Percentiles rank a stretch among this genome's conserved stretches.
These are phyloP conservation scores for Thunnus maccoyii DNA, from an alignment of 2,113 vertebrate genomes.

Conservation along the genomic window DNA sequence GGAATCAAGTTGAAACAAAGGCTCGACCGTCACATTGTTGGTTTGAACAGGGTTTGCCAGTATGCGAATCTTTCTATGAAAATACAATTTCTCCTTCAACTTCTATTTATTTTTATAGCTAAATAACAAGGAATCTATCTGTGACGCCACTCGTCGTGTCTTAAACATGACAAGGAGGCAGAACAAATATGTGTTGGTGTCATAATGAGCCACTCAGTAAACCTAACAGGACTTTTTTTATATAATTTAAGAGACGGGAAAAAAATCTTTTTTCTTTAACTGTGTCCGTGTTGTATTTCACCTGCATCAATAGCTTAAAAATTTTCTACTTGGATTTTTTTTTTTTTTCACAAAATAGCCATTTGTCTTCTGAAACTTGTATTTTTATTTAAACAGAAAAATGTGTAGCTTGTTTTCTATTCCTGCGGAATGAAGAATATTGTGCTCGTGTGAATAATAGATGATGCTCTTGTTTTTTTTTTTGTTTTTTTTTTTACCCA, in stretches of 20 bases:
- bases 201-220: constrained; percentile 9
- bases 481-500: constrained; percentile 34
- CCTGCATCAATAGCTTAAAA: not conserved
- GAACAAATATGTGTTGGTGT: constrained; percentile 11
- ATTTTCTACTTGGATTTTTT: not conserved
- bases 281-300: not conserved
- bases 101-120: constrained; percentile 75
- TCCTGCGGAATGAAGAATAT: constrained; percentile 42
- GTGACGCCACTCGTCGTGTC: constrained; percentile 9
- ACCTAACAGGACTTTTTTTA: not conserved
- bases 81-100: constrained; percentile 33
- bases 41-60: constrained; percentile 17
- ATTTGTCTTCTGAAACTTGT: constrained; percentile 7
- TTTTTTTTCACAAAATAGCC: not conserved
- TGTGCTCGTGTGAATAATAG: constrained; percentile 39
- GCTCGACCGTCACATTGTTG: constrained; percentile 21
- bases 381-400: constrained; percentile 53
- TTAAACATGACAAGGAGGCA: not conserved
- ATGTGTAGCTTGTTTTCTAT: constrained; percentile 21
- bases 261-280: not conserved
- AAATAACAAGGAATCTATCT: constrained; percentile 20
- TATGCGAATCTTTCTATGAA: constrained; percentile 33
- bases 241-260: constrained; percentile 12
- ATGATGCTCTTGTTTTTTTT: not conserved
- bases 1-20: constrained; percentile 28